Conservation (phyloP, 2,113 vertebrate species). For the Corynorhinus townsendii region DNA sequence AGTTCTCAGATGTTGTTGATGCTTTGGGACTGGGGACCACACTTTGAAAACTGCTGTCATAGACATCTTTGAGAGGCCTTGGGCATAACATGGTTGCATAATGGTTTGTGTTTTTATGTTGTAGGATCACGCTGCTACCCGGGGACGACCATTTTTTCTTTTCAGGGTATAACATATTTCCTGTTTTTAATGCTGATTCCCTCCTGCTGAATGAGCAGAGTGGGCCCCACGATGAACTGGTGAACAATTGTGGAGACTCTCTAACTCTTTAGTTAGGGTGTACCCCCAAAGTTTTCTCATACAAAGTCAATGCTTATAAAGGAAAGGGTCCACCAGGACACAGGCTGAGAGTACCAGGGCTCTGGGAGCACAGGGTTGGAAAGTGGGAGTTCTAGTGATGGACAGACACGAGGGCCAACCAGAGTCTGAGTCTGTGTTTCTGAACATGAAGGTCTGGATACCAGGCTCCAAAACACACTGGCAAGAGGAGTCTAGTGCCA, state of each 20-base stretch:
- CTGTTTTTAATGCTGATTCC: neutral
- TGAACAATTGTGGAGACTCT: neutral
- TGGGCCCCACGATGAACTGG: neutral
- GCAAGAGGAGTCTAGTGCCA: neutral
- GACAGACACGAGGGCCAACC: neutral
- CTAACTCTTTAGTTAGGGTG: neutral
- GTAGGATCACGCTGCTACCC: slow-evolving; percentile 71
- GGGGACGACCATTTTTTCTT: slow-evolving; percentile 80
- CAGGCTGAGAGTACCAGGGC: neutral
- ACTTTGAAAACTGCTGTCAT: neutral
- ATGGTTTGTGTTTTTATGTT: slow-evolving; percentile 74
- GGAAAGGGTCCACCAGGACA: neutral
- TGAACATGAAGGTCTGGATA: neutral
- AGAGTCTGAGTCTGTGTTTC: neutral
- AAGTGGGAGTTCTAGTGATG: neutral
- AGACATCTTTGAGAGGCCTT: neutral
- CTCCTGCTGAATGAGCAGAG: neutral
- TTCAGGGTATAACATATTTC: slow-evolving; percentile 78
- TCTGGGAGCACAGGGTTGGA: neutral
- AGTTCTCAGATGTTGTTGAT: neutral
- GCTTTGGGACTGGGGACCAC: neutral
- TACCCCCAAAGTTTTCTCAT: neutral
- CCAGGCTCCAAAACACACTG: neutral
- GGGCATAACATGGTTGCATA: neutral
- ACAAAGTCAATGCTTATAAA: neutral